Percentiles rank a stretch among this genome's conserved stretches.
These are phyloP conservation scores for Calcarius lapponicus DNA, from an alignment of 2,797 vertebrate genomes.

Conservation along the genomic window DNA sequence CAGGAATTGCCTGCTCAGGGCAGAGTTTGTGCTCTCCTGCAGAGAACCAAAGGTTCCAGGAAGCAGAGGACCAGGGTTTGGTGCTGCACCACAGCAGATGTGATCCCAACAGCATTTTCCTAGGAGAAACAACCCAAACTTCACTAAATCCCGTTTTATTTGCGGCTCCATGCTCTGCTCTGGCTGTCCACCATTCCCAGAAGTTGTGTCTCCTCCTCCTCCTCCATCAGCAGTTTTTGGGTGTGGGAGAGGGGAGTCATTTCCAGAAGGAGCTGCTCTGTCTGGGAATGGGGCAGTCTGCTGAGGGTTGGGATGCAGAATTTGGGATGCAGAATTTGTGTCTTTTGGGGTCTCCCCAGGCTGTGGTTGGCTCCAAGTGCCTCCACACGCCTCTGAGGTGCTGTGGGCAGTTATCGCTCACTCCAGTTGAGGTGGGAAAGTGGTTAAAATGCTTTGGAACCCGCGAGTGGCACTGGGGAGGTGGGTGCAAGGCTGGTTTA, in stretches of 20 bases:
- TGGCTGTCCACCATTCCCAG: neutral
- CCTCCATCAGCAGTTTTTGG: accelerated
- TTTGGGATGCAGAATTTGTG: neutral
- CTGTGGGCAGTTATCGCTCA: accelerated
- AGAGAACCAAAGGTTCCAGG: neutral
- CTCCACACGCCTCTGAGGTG: neutral
- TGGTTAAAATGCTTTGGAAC: neutral
- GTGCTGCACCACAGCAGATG: neutral
- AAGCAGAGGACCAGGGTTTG: neutral
- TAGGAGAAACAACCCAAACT: neutral
- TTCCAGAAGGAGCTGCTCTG: neutral
- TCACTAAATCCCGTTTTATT: neutral
- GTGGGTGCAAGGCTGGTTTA: neutral
- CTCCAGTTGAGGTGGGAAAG: neutral
- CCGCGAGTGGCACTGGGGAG: neutral
- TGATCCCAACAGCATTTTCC: neutral
- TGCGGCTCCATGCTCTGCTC: neutral
- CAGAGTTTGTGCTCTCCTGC: neutral
- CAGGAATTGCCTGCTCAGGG: accelerated
- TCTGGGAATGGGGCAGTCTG: neutral
- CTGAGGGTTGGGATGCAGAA: neutral
- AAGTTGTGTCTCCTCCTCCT: neutral
- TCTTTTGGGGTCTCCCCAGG: neutral
- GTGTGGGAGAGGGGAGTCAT: accelerated
- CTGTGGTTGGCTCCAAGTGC: neutral